Base-by-base conservation (phyloP, 2,888 invertebrate genomes). In the Nineta flava region DNA sequence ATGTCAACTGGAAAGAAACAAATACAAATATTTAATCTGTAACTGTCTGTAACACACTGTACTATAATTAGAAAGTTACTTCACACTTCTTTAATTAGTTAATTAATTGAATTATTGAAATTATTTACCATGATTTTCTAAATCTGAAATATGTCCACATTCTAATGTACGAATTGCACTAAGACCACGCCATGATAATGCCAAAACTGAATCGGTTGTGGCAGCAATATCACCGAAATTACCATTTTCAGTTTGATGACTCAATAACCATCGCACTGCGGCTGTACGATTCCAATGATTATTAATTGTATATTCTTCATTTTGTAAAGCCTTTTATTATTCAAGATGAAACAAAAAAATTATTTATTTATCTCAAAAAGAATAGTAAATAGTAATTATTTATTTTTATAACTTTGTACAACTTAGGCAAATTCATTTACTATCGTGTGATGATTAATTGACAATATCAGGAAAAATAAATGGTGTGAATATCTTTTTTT, bases 161-260 rank as follows among this genome's bases (percentile, higher is more conserved):
- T 73, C 71, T 17, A 72, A 57, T 17, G 64, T 66, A 53, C 81
- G 72, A 48, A 87, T 80, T 16, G 79, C 77, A 1, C 83, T 81
- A 7, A 86, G 64, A 1, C 84, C 83, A 45, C 80, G 79, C 43
- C 81, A 79, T 0, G 82, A 79, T 9, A 88, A 69, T 1, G 86
- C 86, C n/a, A 88, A 72, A 0, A 87, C 76, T 0, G 85, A 84
- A 52, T 87, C 86, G 0, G 87, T 84, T 0, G 87, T 87, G 41
- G 78, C 71, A 2, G 81, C 79, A 2, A 84, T 73, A 51, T 79
- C 79, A 1, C 81, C 83, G 73, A 87, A 90, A 0, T 87, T 86
- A 4, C 90, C 90, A 58, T 86, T 86, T 0, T 77, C 69, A 53
- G 75, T 74, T 65, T 90, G 90, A 13, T 81, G 74, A 56, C 76